Evolutionary conservation across 2,797 vertebrate species (phyloP).

Genomic region (Amniataba percoides): DNA sequence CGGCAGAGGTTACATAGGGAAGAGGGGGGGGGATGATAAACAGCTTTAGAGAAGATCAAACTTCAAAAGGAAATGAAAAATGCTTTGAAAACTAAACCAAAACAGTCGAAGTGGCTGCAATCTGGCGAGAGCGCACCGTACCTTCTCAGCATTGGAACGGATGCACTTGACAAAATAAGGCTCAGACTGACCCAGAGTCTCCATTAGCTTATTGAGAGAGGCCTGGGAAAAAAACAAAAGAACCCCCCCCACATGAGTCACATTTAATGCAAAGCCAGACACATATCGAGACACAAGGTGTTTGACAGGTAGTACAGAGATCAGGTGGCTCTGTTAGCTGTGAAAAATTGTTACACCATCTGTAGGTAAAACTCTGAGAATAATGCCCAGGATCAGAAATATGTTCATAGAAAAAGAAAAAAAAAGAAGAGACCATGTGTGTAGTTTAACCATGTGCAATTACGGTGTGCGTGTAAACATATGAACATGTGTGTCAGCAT

Average conservation of each 20-base stretch:
- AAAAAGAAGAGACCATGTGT: constrained; percentile 12
- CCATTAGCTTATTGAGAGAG: constrained; percentile 98
- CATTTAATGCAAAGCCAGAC: neutral
- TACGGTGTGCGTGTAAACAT: constrained; percentile 34
- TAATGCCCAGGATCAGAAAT: constrained; percentile 21
- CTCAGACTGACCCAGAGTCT: constrained; percentile 97
- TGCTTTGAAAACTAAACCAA: constrained; percentile 60
- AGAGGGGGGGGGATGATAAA: constrained; percentile 48
- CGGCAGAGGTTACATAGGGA: constrained; percentile 26
- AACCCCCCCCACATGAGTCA: constrained; percentile 28
- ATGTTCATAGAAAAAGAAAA: constrained; percentile 9
- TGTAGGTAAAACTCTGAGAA: constrained; percentile 21
- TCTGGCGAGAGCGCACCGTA: constrained; percentile 68
- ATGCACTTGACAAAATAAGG: constrained; percentile 99
- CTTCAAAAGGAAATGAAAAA: constrained; percentile 61
- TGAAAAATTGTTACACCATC: constrained; percentile 22
- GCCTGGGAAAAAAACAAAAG: constrained; percentile 81
- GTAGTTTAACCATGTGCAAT: constrained; percentile 25
- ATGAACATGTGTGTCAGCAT: constrained; percentile 56
- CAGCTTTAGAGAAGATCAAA: constrained; percentile 38
- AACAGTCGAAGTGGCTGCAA: constrained; percentile 10
- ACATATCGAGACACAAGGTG: neutral
- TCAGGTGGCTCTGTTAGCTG: neutral
- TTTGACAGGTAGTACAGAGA: constrained; percentile 17
- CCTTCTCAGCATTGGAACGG: constrained; percentile 98